Conservation (phyloP, 1,140 invertebrate genomes). For the Platyscapa corneri region DNA sequence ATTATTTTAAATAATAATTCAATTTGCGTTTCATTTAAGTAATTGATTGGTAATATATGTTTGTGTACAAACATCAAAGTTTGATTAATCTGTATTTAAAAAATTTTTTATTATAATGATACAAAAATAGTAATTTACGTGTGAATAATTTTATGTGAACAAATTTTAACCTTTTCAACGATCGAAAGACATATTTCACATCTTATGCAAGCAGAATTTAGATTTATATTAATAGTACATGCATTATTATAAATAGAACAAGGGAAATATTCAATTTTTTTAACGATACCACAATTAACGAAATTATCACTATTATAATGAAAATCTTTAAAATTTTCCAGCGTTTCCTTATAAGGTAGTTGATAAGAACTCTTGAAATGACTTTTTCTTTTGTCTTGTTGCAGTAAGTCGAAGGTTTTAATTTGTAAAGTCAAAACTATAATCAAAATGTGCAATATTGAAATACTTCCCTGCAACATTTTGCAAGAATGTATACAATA, state of each 20-base stretch:
- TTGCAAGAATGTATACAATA: conserved; percentile 8
- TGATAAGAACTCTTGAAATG: neutral
- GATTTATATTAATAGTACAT: conserved; percentile 52
- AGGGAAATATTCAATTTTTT: conserved; percentile 23
- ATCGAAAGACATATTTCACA: conserved; percentile 65
- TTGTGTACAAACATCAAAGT: conserved; percentile 60
- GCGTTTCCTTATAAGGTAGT: neutral
- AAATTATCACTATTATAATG: conserved; percentile 14
- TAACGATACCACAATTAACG: conserved; percentile 38
- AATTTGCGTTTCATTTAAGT: conserved; percentile 57
- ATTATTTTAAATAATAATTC: conserved; percentile 56
- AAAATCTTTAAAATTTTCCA: neutral
- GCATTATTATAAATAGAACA: neutral
- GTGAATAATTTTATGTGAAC: neutral
- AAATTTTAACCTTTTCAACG: conserved; percentile 60
- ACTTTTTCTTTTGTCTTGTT: neutral
- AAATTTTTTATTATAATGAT: neutral
- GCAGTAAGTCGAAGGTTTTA: conserved; percentile 1
- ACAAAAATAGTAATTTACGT: neutral
- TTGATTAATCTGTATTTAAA: conserved; percentile 63
- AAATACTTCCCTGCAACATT: conserved; percentile 22
- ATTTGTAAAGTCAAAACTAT: conserved; percentile 13
- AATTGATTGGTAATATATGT: conserved; percentile 47
- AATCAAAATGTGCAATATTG: conserved; percentile 35
- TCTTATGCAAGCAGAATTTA: conserved; percentile 65